Evolutionary conservation across 2,113 vertebrate species (phyloP), one percentile per base, ranked within the genome.

Genomic region (Alosa alosa): DNA sequence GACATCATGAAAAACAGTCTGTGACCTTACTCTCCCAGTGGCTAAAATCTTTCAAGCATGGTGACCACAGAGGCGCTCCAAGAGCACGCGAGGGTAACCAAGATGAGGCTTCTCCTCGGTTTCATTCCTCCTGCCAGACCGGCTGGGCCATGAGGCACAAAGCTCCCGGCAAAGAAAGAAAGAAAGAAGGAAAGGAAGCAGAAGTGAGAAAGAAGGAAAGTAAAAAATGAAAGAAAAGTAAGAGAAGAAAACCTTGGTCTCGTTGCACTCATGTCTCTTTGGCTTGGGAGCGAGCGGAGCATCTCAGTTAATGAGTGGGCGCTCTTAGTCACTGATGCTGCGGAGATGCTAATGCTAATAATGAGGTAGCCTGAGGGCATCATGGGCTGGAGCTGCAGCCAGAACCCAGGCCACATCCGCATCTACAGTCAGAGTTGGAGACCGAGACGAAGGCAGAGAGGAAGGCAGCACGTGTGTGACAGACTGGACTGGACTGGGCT

Each of bases 321-420:
- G 31, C 83, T 31, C 8, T 72, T 72, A 72, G 64, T 72, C 64
- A 72, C 64, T 81, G 25, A 50, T 60, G 83, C 64, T 41, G 39
- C 49, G 44, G 41, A 25, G 52, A 82, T 81, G 85, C 81, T 86
- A 84, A 86, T 55, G 25, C 64, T 86, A 84, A 84, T 55, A 20
- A 83, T 86, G 72, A 87, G 36, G 78, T 55, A 87, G 46, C 86
- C 52, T 57, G 55, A 13, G 72, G 81, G 84, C 82, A 75, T 52
- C 25, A 55, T 45, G 9, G 4, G 39, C 25, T 36, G 64, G 8
- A 72, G 8, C 64, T 15, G 64, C 15, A 60, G 55, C 64, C 25
- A 31, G 25, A 25, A 11, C 25, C 64, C n/a, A 25, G 64, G n/a
- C n/a, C 64, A 72, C n/a, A 31, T n/a, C 1, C 64, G 31, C n/a